Conservation (phyloP, 2,113 vertebrate genomes). For the Cromileptes altivelis region DNA sequence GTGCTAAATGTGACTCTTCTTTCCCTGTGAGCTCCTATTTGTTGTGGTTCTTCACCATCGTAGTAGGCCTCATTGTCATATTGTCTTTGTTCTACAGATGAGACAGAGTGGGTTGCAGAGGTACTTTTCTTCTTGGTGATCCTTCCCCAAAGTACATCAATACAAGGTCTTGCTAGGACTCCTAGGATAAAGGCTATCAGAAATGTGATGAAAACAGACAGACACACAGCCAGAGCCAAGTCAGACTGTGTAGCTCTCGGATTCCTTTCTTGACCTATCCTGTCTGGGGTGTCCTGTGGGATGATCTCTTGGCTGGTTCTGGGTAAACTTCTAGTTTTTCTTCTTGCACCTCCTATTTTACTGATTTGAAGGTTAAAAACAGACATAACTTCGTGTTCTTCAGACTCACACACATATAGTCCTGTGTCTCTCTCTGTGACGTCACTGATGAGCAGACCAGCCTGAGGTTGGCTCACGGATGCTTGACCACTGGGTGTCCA, state of each 20-base stretch:
- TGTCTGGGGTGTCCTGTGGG: neutral
- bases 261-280: slow-evolving; percentile 8
- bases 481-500: slow-evolving; percentile 83
- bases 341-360: slow-evolving; percentile 38
- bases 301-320: slow-evolving; percentile 19
- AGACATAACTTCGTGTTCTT: slow-evolving; percentile 67
- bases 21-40: slow-evolving; percentile 40
- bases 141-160: slow-evolving; percentile 82
- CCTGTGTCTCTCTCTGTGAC: slow-evolving; percentile 71
- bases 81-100: slow-evolving; percentile 51
- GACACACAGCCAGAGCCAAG: slow-evolving; percentile 85
- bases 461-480: slow-evolving; percentile 40
- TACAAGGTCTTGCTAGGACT: slow-evolving; percentile 86
- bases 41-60: slow-evolving; percentile 47
- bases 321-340: slow-evolving; percentile 65
- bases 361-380: slow-evolving; percentile 79
- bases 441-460: slow-evolving; percentile 72
- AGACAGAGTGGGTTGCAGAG: neutral
- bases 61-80: slow-evolving; percentile 87
- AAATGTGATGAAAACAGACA: slow-evolving; percentile 91
- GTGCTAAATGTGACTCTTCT: slow-evolving; percentile 74
- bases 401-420: slow-evolving; percentile 76
- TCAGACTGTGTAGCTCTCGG: slow-evolving; percentile 41
- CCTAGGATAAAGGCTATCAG: slow-evolving; percentile 91
- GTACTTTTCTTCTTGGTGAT: slow-evolving; percentile 60